Percentiles rank a stretch among this genome's conserved stretches.
These are phyloP conservation scores for Lepas anatifera DNA, from an alignment of 2,888 invertebrate species.

Conservation along the genomic window DNA sequence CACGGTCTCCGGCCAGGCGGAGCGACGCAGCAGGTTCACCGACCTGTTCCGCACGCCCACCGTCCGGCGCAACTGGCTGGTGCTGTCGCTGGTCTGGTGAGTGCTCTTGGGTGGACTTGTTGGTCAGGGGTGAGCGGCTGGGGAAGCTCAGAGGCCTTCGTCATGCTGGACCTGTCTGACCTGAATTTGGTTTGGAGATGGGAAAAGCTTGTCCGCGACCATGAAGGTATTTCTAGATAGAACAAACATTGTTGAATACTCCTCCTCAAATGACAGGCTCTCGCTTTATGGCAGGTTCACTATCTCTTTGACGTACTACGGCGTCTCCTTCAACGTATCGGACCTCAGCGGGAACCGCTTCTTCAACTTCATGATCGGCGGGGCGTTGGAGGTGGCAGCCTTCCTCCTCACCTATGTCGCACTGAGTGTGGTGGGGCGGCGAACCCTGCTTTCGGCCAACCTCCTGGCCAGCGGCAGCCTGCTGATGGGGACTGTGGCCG, in stretches of 20 bases:
- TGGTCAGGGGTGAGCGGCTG: too few relatives aligned
- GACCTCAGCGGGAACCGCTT: slow-evolving; percentile 38
- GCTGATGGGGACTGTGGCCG: slow-evolving; percentile 33
- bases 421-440: slow-evolving; percentile 36
- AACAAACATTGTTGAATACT: too few relatives aligned
- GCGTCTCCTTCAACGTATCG: slow-evolving; percentile 35
- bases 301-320: slow-evolving; percentile 37
- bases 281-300: slow-evolving; percentile 41
- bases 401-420: slow-evolving; percentile 34
- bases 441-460: slow-evolving; percentile 35
- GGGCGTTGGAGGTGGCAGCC: slow-evolving; percentile 37
- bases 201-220: too few relatives aligned
- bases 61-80: slow-evolving; percentile 29
- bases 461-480: slow-evolving; percentile 35
- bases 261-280: too few relatives aligned
- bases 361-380: slow-evolving; percentile 28
- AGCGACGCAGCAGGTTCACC: slow-evolving; percentile 18
- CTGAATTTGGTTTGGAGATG: too few relatives aligned
- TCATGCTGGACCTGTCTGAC: too few relatives aligned
- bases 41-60: slow-evolving; percentile 29
- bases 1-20: slow-evolving; percentile 17
- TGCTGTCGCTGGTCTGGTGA: slow-evolving; percentile 32
- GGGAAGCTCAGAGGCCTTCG: too few relatives aligned
- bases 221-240: too few relatives aligned
- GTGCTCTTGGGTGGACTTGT: too few relatives aligned